Percentiles rank a stretch among this genome's conserved stretches.
These are phyloP conservation scores for Lymantria monacha DNA, from an alignment of 2,888 invertebrate species.

Conservation along the genomic window DNA sequence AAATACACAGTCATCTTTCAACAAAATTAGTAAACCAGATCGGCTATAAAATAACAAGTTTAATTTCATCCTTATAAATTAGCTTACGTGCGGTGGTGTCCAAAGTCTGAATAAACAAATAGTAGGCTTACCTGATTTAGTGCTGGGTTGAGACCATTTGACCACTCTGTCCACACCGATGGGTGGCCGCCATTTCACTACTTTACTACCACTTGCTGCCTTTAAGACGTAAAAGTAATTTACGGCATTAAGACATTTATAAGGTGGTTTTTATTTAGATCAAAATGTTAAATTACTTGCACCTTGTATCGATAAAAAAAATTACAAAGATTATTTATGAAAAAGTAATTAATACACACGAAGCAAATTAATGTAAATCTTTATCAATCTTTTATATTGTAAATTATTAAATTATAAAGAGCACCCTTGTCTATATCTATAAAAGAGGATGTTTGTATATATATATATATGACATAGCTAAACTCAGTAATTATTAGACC, in stretches of 20 bases:
- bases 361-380: too few species aligned
- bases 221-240: slow-evolving; percentile 27
- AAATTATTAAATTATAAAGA: too few species aligned
- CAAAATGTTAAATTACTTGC: neutral
- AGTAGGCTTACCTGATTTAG: slow-evolving; percentile 60
- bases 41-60: slow-evolving; percentile 21
- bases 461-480: too few species aligned
- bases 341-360: too few species aligned
- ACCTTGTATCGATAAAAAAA: too few species aligned
- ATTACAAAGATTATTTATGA: too few species aligned
- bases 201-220: slow-evolving; percentile 43
- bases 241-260: slow-evolving; percentile 15
- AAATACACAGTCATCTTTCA: neutral
- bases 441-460: too few species aligned
- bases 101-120: slow-evolving; percentile 57
- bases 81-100: slow-evolving; percentile 36
- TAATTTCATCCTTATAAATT: slow-evolving; percentile 32
- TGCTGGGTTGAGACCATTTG: slow-evolving; percentile 34
- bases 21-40: slow-evolving; percentile 14
- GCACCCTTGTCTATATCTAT: too few species aligned
- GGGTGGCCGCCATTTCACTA: slow-evolving; percentile 60
- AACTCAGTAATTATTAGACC: too few species aligned
- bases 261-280: neutral
- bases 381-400: too few species aligned
- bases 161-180: slow-evolving; percentile 61